phyloP scores from a whole-genome alignment of 2,888 invertebrate species.

The Ellobium chinense region DNA sequence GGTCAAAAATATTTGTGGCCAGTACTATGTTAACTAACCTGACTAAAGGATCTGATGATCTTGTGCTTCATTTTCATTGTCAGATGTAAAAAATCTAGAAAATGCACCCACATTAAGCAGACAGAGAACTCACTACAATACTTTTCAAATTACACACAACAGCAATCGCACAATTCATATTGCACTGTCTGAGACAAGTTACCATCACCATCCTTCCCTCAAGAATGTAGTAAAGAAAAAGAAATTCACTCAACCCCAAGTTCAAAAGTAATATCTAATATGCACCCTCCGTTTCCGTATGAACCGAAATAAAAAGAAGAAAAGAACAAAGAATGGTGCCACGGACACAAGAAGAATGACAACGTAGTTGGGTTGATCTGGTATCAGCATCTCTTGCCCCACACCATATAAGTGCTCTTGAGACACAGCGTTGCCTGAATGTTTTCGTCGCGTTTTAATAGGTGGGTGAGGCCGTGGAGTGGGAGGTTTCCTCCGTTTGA shows the following conservation, averaged over 20 bases:
- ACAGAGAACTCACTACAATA: too few relatives aligned
- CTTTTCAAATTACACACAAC: too few relatives aligned
- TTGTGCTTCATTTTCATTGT: too few relatives aligned
- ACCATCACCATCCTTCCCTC: too few relatives aligned
- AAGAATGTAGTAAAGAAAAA: too few relatives aligned
- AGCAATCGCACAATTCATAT: too few relatives aligned
- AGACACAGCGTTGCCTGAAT: neutral
- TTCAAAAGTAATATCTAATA: slow-evolving; percentile 58
- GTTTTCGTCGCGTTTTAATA: slow-evolving; percentile 38
- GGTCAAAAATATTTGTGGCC: too few relatives aligned
- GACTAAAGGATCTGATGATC: too few relatives aligned
- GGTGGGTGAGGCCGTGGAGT: slow-evolving; percentile 31
- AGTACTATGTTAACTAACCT: too few relatives aligned
- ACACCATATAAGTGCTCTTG: slow-evolving; percentile 15
- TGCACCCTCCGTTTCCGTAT: slow-evolving; percentile 66
- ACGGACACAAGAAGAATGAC: slow-evolving; percentile 56
- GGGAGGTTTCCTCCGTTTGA: slow-evolving; percentile 44
- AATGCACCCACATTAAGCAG: too few relatives aligned
- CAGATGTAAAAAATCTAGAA: too few relatives aligned
- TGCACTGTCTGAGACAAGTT: neutral
- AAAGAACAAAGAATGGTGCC: slow-evolving; percentile 57
- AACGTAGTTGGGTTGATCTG: slow-evolving; percentile 48
- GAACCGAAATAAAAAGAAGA: slow-evolving; percentile 68
- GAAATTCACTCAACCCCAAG: neutral
- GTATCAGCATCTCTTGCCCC: slow-evolving; percentile 2